Percentiles rank a stretch among this genome's conserved stretches.
Evolutionary conservation across 2,113 vertebrate genomes (phyloP).

Genomic region (Eulemur macaco): DNA sequence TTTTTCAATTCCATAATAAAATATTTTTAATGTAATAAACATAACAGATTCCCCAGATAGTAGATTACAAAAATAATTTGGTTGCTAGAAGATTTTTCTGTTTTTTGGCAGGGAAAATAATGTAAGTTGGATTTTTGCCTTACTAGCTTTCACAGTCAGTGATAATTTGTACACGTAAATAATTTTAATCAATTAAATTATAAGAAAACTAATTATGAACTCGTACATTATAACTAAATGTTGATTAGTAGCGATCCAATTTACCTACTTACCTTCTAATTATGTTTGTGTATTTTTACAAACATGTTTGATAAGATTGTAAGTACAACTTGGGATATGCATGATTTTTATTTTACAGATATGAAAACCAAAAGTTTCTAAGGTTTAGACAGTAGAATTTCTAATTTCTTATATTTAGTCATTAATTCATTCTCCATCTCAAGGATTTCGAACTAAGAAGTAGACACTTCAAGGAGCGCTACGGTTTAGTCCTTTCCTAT

Average conservation of each 20-base stretch:
- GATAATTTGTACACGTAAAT: not conserved
- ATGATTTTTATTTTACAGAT: not conserved
- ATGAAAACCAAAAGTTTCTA: not conserved
- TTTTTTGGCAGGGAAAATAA: not conserved
- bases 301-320: not conserved
- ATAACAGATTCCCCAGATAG: not conserved
- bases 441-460: not conserved
- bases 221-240: not conserved
- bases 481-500: not conserved
- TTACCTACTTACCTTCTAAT: not conserved
- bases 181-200: conserved; percentile 9
- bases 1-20: not conserved
- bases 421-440: not conserved
- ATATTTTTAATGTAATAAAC: not conserved
- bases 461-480: not conserved
- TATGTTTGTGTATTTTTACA: not conserved
- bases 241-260: not conserved
- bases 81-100: not conserved
- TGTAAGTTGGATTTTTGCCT: not conserved
- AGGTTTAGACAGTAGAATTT: not conserved
- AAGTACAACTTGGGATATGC: not conserved
- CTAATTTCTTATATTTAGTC: not conserved
- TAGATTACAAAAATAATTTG: not conserved
- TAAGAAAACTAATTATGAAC: conserved; percentile 14
- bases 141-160: not conserved